These are phyloP conservation scores for Panagrolaimus sp. DNA, from an alignment of 1,140 invertebrate genomes.

Conservation along the genomic window DNA sequence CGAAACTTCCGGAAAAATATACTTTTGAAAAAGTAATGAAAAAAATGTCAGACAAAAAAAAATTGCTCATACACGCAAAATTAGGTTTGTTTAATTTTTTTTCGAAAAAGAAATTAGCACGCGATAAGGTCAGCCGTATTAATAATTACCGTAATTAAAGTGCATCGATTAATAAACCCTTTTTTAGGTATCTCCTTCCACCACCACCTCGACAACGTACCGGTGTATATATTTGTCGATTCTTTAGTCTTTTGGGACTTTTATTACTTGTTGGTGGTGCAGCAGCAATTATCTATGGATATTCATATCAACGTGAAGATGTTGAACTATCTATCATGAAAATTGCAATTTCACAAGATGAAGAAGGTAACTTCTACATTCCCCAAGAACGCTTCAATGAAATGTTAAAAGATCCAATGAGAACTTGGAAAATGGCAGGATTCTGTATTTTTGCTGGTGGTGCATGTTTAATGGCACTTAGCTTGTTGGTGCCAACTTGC, in stretches of 20 bases:
- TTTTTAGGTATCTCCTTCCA: slow-evolving; percentile 48
- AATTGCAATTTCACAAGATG: slow-evolving; percentile 46
- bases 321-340: slow-evolving; percentile 41
- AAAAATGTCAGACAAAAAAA: too few relatives aligned
- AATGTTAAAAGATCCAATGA: slow-evolving; percentile 53
- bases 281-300: slow-evolving; percentile 47
- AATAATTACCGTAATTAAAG: too few relatives aligned
- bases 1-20: too few relatives aligned
- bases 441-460: slow-evolving; percentile 54
- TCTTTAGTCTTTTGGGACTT: slow-evolving; percentile 49
- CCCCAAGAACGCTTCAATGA: slow-evolving; percentile 51
- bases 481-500: slow-evolving; percentile 49
- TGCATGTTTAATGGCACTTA: slow-evolving; percentile 50
- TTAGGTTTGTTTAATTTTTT: too few relatives aligned
- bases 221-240: slow-evolving; percentile 46
- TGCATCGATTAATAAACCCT: neutral
- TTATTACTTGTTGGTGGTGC: slow-evolving; percentile 50
- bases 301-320: slow-evolving; percentile 45
- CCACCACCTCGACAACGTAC: slow-evolving; percentile 46
- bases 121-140: too few relatives aligned
- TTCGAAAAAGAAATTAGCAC: too few relatives aligned
- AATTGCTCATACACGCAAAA: too few relatives aligned
- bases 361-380: slow-evolving; percentile 54
- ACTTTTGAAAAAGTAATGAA: too few relatives aligned
- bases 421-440: slow-evolving; percentile 50